phyloP scores from a whole-genome alignment of 2,888 invertebrate genomes.

The Leptinotarsa rubiginosa region DNA sequence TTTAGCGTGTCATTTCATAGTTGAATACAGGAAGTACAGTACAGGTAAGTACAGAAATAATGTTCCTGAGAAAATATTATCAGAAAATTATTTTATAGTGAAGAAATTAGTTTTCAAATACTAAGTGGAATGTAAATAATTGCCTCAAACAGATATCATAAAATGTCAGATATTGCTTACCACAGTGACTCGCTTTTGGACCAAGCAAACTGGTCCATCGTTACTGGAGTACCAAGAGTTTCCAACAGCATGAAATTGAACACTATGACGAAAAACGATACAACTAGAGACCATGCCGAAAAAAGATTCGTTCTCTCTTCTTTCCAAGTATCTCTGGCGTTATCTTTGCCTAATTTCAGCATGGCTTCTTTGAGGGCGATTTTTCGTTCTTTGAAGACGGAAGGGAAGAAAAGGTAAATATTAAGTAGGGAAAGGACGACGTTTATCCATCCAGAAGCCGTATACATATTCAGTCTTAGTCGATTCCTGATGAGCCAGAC shows the following conservation, averaged over 20 bases:
- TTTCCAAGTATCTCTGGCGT: conserved; percentile 81
- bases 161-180: conserved; percentile 37
- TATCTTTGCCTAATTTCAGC: conserved; percentile 76
- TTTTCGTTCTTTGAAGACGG: conserved; percentile 79
- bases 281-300: conserved; percentile 82
- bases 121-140: no score
- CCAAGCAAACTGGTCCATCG: conserved; percentile 93
- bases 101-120: background rate
- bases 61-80: no score
- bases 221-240: conserved; percentile 86
- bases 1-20: no score
- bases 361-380: conserved; percentile 85
- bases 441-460: conserved; percentile 85
- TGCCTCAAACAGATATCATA: no score
- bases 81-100: no score
- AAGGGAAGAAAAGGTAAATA: conserved; percentile 79
- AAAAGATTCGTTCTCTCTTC: conserved; percentile 78
- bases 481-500: conserved; percentile 67
- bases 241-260: conserved; percentile 91
- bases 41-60: no score
- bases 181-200: conserved; percentile 79
- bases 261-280: conserved; percentile 85
- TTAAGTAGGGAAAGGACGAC: conserved; percentile 80
- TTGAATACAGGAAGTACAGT: no score
- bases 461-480: conserved; percentile 86